Base-by-base conservation (phyloP, 2,797 vertebrate species). In the Myripristis murdjan region DNA sequence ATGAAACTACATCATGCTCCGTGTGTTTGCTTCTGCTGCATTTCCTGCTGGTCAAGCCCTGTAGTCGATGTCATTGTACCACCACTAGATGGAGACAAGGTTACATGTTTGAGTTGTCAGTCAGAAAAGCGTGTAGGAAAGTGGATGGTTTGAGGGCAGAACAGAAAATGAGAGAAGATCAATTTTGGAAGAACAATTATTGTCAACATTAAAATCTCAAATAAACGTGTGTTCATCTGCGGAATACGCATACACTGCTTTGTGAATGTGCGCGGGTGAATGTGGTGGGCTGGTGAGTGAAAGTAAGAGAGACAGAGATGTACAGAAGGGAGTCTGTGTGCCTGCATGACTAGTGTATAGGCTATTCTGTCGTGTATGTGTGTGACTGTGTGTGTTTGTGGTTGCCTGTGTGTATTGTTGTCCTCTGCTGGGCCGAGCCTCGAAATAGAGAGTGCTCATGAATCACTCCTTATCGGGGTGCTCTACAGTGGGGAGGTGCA, bases 51-150 rank as follows among this genome's bases (percentile, higher is more conserved):
- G 18, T 31, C 28, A 31, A n/a, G 28, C 28, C 7, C 28, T 31
- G 5, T 31, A 6, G 28, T 31, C 28, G 44, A 24, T 48, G 9
- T 37, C 39, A 23, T 14, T 22, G 6, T 52, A 1, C 69, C 8
- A 55, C 90, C 92, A 90, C 83, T 81, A 92, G 93, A 85, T 91
- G 90, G 91, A 75, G 87, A 82, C 84, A 82, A 33, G 48, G 73
- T 28, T 67, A 16, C 62, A 64, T 65, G 44, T 67, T 61, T 65
- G 20, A 70, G 11, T 48, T 39, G 67, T 44, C 3, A 62, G 57
- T 58, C 43, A 24, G 54, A 22, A 20, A 23, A 35, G 23, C 6
- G 39, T 56, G 31, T 57, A 31, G 35, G 57, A 57, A 69, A 14
- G 43, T 22, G 46, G 23, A 52, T 49, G 28, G 28, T 5, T 33